These are phyloP conservation scores for Sebastes steindachneri DNA, from an alignment of 2,797 vertebrate genomes.

Conservation along the genomic window DNA sequence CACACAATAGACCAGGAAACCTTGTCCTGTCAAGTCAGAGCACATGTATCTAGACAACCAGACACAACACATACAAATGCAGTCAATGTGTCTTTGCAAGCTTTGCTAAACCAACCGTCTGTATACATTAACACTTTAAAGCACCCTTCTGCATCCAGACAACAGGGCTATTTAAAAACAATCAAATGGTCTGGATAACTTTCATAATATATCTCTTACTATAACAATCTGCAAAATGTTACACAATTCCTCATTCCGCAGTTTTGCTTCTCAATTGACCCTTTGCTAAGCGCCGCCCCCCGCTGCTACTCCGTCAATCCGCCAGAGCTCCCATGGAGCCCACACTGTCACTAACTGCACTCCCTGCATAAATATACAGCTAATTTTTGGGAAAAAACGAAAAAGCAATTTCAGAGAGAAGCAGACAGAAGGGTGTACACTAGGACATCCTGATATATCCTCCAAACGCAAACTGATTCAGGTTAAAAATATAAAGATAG, in stretches of 20 bases:
- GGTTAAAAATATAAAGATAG: too few relatives aligned
- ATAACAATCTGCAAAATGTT: not conserved
- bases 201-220: not conserved
- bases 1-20: not conserved
- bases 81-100: slow-evolving; percentile 28
- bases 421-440: too few relatives aligned
- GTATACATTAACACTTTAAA: slow-evolving; percentile 14
- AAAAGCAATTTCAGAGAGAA: too few relatives aligned
- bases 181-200: not conserved
- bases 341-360: too few relatives aligned
- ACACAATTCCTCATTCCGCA: not conserved
- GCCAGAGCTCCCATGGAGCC: too few relatives aligned
- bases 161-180: not conserved
- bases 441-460: too few relatives aligned
- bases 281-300: too few relatives aligned
- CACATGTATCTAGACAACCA: slow-evolving; percentile 20
- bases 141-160: not conserved
- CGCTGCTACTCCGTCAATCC: too few relatives aligned
- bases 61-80: slow-evolving; percentile 5
- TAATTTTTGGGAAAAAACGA: too few relatives aligned
- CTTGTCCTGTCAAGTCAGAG: not conserved
- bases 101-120: slow-evolving; percentile 1
- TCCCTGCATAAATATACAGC: too few relatives aligned
- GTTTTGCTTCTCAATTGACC: not conserved
- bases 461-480: too few relatives aligned